phyloP scores from a whole-genome alignment of 2,113 vertebrate species.

The Chloropsis cyanopogon region DNA sequence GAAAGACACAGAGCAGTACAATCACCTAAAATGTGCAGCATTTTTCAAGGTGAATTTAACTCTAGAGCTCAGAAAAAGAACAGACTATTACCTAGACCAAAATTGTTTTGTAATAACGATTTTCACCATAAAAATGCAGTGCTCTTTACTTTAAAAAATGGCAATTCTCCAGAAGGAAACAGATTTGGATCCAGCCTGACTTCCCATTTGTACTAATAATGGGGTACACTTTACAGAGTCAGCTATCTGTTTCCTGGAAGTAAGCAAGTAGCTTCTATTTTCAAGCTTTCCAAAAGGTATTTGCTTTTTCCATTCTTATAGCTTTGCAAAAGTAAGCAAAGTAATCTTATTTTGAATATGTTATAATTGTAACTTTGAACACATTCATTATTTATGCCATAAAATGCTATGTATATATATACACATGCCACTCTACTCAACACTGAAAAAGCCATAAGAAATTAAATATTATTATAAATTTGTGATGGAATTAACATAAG shows the following conservation, averaged over 20 bases:
- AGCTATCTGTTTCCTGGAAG: background rate
- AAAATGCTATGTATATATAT: background rate
- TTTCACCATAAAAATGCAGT: background rate
- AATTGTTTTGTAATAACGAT: background rate
- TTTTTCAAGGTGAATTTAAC: slow-evolving; percentile 39
- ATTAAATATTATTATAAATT: background rate
- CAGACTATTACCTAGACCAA: background rate
- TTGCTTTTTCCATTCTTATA: background rate
- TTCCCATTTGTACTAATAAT: background rate
- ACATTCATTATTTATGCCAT: background rate
- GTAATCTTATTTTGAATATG: background rate
- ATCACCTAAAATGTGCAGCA: background rate
- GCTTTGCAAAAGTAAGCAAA: background rate
- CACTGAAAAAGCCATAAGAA: background rate
- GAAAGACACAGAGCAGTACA: background rate
- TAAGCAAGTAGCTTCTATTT: background rate
- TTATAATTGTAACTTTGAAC: background rate
- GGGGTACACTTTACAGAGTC: background rate
- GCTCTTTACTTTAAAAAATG: background rate
- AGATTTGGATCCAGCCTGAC: background rate
- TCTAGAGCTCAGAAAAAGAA: slow-evolving; percentile 1
- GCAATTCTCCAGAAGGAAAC: background rate
- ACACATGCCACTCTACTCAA: background rate
- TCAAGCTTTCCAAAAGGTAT: background rate
- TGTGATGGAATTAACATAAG: background rate